Evolutionary conservation across 2,113 vertebrate species (phyloP).

Genomic region (Agelaius phoeniceus): DNA sequence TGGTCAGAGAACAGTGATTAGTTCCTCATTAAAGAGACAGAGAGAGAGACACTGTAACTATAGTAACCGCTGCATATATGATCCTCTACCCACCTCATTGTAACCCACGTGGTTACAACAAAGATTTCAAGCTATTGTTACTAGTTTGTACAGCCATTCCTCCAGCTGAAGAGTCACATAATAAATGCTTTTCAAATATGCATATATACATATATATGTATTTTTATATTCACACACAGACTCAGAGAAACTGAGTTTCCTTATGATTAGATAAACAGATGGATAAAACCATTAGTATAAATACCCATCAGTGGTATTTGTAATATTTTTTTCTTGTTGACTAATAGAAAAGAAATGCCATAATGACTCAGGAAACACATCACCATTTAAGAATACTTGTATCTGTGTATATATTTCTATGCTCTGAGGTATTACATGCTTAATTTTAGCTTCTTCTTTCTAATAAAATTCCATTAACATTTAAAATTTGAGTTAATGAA

Average conservation of each 20-base stretch:
- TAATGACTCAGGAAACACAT: background rate
- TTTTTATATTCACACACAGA: background rate
- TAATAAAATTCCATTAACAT: background rate
- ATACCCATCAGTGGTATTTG: background rate
- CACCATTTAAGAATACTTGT: background rate
- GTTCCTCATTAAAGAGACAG: conserved; percentile 16
- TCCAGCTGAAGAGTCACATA: background rate
- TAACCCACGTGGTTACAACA: background rate
- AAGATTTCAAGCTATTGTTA: background rate
- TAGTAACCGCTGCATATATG: conserved; percentile 13
- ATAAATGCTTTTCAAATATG: background rate
- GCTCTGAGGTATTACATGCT: background rate
- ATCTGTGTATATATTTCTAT: background rate
- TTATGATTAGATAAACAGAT: background rate
- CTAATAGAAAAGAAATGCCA: background rate
- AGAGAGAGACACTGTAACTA: background rate
- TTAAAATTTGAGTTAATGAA: background rate
- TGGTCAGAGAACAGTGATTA: conserved; percentile 26
- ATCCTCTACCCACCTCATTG: background rate
- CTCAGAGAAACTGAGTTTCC: background rate
- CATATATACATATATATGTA: background rate
- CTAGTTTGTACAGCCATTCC: background rate
- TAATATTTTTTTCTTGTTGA: background rate
- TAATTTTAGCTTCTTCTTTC: background rate
- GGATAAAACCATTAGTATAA: background rate